Conservation (phyloP, 1,140 invertebrate genomes). For the Geopemphigus sp. region DNA sequence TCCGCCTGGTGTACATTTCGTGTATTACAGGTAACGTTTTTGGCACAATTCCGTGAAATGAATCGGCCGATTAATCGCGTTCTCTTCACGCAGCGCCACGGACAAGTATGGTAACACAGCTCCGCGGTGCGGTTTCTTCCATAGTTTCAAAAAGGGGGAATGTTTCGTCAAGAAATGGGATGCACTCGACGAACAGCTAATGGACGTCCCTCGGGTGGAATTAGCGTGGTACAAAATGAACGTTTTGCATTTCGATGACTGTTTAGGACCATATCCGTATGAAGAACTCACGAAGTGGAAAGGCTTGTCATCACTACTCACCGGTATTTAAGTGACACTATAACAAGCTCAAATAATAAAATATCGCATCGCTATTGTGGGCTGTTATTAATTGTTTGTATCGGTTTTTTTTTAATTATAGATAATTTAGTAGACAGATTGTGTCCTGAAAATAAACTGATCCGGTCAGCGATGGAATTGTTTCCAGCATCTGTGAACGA, state of each 20-base stretch:
- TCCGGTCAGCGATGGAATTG: slow-evolving; percentile 71
- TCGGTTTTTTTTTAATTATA: slow-evolving; percentile 51
- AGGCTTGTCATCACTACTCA: slow-evolving; percentile 73
- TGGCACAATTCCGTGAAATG: too few species aligned
- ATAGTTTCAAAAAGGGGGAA: slow-evolving; percentile 79
- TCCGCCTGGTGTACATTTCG: slow-evolving; percentile 91
- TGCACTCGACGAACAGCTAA: slow-evolving; percentile 62
- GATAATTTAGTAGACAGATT: slow-evolving; percentile 59
- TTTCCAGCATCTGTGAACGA: slow-evolving; percentile 56
- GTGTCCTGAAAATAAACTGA: slow-evolving; percentile 63
- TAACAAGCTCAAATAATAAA: background rate
- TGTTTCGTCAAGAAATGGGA: slow-evolving; percentile 87
- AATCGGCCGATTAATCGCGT: background rate
- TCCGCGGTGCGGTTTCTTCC: slow-evolving; percentile 84
- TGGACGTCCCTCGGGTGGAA: slow-evolving; percentile 62
- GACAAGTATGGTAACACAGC: slow-evolving; percentile 61
- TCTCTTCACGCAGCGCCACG: slow-evolving; percentile 58
- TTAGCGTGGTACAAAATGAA: slow-evolving; percentile 68
- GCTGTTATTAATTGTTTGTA: background rate
- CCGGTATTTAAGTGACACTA: slow-evolving; percentile 56
- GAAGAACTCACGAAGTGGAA: slow-evolving; percentile 85
- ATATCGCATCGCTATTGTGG: background rate
- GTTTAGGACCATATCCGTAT: slow-evolving; percentile 88
- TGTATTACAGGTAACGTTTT: slow-evolving; percentile 87
- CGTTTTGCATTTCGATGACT: slow-evolving; percentile 74